Base-by-base conservation (phyloP, 2,113 vertebrate genomes). In the Chroicocephalus ridibundus region DNA sequence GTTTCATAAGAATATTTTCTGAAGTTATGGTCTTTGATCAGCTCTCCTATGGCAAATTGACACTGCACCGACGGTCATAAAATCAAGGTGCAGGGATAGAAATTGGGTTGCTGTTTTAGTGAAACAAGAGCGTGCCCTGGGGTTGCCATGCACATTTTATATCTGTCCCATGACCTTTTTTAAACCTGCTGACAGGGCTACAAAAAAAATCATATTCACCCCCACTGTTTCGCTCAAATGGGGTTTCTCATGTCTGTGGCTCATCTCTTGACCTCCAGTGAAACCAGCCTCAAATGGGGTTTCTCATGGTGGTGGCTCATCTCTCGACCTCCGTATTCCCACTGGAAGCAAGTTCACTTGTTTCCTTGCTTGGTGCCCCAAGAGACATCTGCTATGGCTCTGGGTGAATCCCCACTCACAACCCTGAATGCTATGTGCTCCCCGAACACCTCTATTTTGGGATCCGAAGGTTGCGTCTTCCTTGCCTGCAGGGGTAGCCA, bases 401-500 rank as follows among this genome's bases (percentile, higher is more conserved):
- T 75, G 46, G 10, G 22, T 40, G 44, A 40, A 15, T 46, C 40
- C 52, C 40, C 2, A 7, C 75, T 49, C 57, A 11, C 46, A 7
- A 3, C 9, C 24, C 36, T 15, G n/a, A 70, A 44, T 25, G 18
- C 36, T 4, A 1, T 1, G 13, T 25, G 14, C 12, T 82, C 51
- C 58, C 29, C 19, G 25, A 10, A 25, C 55, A 15, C 51, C 42
- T 85, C 58, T 72, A 0, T 22, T 81, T 52, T 25, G 62, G 57
- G 52, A 81, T 11, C n/a, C 0, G 5, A 62, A 75, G 57, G 20
- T 0, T 71, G 69, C 3, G 5, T 25, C 86, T 81, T 81, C n/a
- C 68, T 86, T 91, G 60, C 88, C 94, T 96, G 94, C 77, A 96
- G 93, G 89, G 81, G 83, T 94, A 94, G 94, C 86, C 88, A 68